These are phyloP conservation scores for Pammene fasciana DNA, from an alignment of 2,888 invertebrate genomes.

Conservation along the genomic window DNA sequence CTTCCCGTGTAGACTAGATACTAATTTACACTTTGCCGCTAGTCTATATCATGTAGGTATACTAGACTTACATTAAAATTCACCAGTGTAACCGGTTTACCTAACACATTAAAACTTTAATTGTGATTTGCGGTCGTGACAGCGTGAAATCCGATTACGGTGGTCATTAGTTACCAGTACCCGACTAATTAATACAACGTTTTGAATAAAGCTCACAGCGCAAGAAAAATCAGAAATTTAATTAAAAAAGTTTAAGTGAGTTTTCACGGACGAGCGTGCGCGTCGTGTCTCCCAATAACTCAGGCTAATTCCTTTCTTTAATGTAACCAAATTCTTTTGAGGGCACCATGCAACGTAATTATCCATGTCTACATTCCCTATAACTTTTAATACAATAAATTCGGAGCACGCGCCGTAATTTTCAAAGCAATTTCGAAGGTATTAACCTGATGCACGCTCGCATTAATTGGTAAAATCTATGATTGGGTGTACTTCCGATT, in stretches of 20 bases:
- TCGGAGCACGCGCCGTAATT: constrained; percentile 29
- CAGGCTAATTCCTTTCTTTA: constrained; percentile 63
- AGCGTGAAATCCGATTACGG: constrained; percentile 69
- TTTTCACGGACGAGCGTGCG: constrained; percentile 77
- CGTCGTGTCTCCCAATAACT: constrained; percentile 70
- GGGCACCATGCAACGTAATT: constrained; percentile 47
- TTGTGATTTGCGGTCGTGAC: constrained; percentile 52
- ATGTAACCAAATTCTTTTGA: constrained; percentile 60
- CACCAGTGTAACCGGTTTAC: constrained; percentile 11
- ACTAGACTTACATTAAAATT: neutral
- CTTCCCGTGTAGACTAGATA: too few relatives aligned
- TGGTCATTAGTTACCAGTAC: constrained; percentile 71
- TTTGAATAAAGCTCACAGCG: constrained; percentile 74
- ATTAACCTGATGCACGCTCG: constrained; percentile 21
- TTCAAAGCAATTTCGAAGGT: constrained; percentile 18
- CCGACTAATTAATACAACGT: constrained; percentile 79
- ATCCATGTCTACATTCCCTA: constrained; percentile 40
- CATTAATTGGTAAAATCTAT: constrained; percentile 9
- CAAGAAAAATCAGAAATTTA: constrained; percentile 79
- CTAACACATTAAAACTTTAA: constrained; percentile 32
- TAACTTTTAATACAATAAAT: constrained; percentile 35
- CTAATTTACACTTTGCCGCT: too few relatives aligned
- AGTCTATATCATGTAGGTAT: too few relatives aligned
- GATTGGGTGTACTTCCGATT: constrained; percentile 7
- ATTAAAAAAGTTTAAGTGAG: constrained; percentile 83